These are phyloP conservation scores for Ptychochromis oligacanthus DNA, from an alignment of 2,113 vertebrate genomes.

Conservation along the genomic window DNA sequence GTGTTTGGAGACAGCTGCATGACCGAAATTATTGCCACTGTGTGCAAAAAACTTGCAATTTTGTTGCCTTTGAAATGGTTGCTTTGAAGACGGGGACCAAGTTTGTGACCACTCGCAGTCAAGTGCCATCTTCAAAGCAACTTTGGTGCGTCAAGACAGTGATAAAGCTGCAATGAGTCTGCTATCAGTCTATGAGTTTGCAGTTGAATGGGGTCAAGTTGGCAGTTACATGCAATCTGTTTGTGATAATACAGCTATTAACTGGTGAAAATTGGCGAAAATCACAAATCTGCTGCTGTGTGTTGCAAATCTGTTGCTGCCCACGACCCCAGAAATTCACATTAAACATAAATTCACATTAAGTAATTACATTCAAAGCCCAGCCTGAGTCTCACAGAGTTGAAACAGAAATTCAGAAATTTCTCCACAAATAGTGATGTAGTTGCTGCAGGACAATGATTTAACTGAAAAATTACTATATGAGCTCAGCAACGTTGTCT, in stretches of 20 bases:
- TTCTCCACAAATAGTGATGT: not conserved
- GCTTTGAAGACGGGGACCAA: too few relatives aligned
- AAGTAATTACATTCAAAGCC: too few relatives aligned
- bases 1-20: not conserved
- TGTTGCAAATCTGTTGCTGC: too few relatives aligned
- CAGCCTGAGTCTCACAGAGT: not conserved
- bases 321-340: not conserved
- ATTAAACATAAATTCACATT: too few relatives aligned
- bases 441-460: not conserved
- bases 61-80: not conserved
- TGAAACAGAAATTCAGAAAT: not conserved
- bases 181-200: too few relatives aligned
- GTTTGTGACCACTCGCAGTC: not conserved
- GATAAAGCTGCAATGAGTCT: not conserved
- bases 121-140: not conserved
- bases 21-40: not conserved
- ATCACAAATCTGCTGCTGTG: not conserved
- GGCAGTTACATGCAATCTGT: not conserved
- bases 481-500: not conserved
- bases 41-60: not conserved
- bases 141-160: not conserved
- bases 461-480: too few relatives aligned
- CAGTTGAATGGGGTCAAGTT: too few relatives aligned
- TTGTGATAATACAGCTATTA: not conserved
- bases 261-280: fast-evolving